A percentile compares a stretch with the other conserved stretches of the same genome.
Evolutionary conservation across 2,797 vertebrate species (phyloP).

Genomic region (Esox lucius): DNA sequence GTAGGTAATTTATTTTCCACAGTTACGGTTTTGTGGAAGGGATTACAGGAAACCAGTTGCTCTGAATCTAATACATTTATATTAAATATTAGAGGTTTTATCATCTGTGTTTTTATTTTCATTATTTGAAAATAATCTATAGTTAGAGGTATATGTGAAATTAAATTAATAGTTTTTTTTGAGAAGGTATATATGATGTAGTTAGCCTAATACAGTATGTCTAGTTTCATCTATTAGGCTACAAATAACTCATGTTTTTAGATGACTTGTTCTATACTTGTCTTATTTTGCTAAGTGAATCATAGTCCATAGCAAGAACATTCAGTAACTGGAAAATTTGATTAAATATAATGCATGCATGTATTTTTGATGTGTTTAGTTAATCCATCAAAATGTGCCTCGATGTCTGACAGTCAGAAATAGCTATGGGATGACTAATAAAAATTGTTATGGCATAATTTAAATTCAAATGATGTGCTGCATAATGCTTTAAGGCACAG

Average conservation of each 20-base stretch:
- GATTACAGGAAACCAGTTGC: neutral
- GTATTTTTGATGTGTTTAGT: neutral
- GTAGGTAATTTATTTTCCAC: neutral
- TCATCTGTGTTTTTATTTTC: neutral
- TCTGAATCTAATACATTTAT: neutral
- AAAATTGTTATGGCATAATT: neutral
- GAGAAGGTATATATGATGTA: too few relatives aligned
- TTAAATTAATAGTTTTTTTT: neutral
- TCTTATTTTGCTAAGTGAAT: neutral
- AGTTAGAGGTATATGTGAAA: slow-evolving; percentile 1
- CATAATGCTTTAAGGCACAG: neutral
- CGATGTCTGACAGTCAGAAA: neutral
- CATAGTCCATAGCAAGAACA: neutral
- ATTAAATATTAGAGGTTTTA: neutral
- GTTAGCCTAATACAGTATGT: neutral
- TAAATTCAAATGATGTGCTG: neutral
- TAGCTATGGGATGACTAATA: neutral
- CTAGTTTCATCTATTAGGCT: neutral
- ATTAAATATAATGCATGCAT: neutral
- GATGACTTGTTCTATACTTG: neutral
- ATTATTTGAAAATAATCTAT: neutral
- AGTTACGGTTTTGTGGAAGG: neutral
- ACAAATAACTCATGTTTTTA: neutral
- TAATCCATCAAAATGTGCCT: neutral
- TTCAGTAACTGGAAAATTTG: neutral